Conservation (phyloP, 2,797 vertebrate genomes). For the Garrulus glandarius region DNA sequence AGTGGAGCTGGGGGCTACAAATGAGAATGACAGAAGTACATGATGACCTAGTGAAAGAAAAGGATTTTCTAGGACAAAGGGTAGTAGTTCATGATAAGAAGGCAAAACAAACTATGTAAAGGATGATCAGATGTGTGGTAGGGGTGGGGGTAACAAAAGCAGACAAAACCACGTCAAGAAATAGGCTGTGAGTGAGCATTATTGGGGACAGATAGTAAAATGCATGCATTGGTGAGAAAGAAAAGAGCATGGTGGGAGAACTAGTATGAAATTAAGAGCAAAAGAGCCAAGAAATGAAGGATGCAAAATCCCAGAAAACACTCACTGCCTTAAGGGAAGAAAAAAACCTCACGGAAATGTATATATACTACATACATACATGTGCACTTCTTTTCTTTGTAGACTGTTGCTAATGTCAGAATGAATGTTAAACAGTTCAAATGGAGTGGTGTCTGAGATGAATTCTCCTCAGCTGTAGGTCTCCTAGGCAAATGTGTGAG, state of each 20-base stretch:
- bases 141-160: not conserved
- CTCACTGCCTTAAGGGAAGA: not conserved
- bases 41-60: slow-evolving; percentile 45
- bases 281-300: not conserved
- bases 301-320: not conserved
- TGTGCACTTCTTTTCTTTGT: not conserved
- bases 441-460: not conserved
- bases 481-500: slow-evolving; percentile 44
- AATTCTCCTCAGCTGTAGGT: not conserved
- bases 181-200: not conserved
- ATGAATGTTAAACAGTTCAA: slow-evolving; percentile 14
- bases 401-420: not conserved
- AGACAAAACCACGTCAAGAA: not conserved
- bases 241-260: not conserved
- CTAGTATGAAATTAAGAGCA: not conserved
- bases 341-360: not conserved
- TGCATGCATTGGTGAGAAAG: not conserved
- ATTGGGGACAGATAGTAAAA: not conserved
- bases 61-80: slow-evolving; percentile 23
- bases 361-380: not conserved
- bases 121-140: not conserved
- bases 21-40: slow-evolving; percentile 42
- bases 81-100: not conserved
- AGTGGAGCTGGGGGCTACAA: slow-evolving; percentile 31
- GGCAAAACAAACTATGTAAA: not conserved